Percentiles rank a stretch among this genome's conserved stretches.
These are phyloP conservation scores for Amazona guildingii DNA, from an alignment of 2,113 vertebrate genomes.

Conservation along the genomic window DNA sequence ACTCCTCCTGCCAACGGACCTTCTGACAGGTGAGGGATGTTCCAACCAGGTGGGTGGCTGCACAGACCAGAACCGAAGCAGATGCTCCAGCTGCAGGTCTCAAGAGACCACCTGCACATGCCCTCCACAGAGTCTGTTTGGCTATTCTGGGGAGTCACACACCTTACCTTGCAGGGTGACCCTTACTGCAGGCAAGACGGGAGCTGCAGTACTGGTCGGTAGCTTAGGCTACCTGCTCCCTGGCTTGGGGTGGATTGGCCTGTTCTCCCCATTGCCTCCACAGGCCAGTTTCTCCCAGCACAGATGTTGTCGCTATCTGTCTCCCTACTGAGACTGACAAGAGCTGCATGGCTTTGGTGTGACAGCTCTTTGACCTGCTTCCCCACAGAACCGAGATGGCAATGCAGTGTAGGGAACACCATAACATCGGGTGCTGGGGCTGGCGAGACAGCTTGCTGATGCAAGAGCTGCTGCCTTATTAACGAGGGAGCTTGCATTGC, in stretches of 20 bases:
- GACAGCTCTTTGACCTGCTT: neutral
- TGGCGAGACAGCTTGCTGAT: neutral
- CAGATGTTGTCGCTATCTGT: neutral
- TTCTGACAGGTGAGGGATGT: neutral
- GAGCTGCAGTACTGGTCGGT: rapidly evolving
- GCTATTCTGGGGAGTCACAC: neutral
- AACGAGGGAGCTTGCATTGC: neutral
- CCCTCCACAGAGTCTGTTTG: neutral
- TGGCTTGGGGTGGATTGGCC: rapidly evolving
- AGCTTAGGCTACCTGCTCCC: neutral
- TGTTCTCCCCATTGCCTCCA: neutral
- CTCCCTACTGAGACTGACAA: neutral
- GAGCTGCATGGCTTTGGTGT: neutral
- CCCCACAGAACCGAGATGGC: neutral
- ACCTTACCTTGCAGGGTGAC: neutral
- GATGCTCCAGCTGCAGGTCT: neutral
- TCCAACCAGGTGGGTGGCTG: neutral
- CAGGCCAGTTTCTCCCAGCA: rapidly evolving
- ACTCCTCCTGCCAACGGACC: neutral
- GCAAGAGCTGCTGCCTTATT: neutral
- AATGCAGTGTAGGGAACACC: neutral
- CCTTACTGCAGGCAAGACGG: neutral
- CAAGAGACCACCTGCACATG: rapidly evolving
- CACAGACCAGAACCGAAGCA: neutral
- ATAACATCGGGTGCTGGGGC: rapidly evolving